Evolutionary conservation across 2,888 invertebrate genomes (phyloP).

Genomic region (Cephonodes hylas): DNA sequence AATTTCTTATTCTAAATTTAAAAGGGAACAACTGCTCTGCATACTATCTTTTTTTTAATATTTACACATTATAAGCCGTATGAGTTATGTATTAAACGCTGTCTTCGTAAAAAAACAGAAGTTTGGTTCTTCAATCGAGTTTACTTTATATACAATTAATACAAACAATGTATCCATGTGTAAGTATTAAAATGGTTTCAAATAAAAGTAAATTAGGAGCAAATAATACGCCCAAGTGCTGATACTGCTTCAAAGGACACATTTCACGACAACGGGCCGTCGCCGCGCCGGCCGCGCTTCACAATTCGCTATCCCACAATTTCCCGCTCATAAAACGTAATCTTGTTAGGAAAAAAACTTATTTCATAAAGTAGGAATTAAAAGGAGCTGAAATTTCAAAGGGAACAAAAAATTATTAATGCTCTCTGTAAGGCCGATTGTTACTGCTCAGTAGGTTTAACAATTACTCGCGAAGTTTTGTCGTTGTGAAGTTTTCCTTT

Average conservation of each 20-base stretch:
- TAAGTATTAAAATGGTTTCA: neutral
- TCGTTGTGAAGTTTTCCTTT: slow-evolving; percentile 5
- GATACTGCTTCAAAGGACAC: neutral
- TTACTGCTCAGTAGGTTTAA: slow-evolving; percentile 47
- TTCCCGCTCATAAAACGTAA: slow-evolving; percentile 73
- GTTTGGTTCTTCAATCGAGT: too few relatives aligned
- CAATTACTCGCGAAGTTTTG: slow-evolving; percentile 39
- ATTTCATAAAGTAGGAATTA: slow-evolving; percentile 75
- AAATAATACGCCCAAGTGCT: neutral
- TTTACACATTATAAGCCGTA: too few relatives aligned
- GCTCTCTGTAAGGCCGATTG: slow-evolving; percentile 56
- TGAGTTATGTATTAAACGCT: too few relatives aligned
- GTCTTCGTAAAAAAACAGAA: too few relatives aligned
- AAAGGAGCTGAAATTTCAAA: slow-evolving; percentile 49
- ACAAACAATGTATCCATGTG: neutral
- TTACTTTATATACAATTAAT: too few relatives aligned
- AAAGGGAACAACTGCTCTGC: too few relatives aligned
- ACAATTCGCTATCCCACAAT: slow-evolving; percentile 74
- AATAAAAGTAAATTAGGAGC: neutral
- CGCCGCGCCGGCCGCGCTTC: slow-evolving; percentile 22
- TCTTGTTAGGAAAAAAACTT: slow-evolving; percentile 75
- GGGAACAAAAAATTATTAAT: slow-evolving; percentile 51
- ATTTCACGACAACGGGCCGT: neutral
- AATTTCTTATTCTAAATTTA: too few relatives aligned
- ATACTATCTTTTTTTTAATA: too few relatives aligned